Base-by-base conservation (phyloP, 2,888 invertebrate species). In the Eilema griseolum region DNA sequence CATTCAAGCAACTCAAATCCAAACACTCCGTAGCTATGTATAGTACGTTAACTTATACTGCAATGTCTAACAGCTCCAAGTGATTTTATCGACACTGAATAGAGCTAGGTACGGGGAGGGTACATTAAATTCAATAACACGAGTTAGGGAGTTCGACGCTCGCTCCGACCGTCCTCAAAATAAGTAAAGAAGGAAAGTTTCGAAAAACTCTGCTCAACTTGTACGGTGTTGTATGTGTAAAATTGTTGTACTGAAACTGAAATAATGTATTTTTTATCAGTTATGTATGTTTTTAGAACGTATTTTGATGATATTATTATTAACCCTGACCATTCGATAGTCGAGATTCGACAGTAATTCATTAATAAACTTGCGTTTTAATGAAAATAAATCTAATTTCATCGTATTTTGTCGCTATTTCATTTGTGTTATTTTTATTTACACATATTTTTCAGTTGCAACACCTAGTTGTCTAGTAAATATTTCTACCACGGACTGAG, bases 101-200 rank as follows among this genome's bases (percentile, higher is more conserved):
- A 89, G 89, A 89, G 86, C 88, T 91, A 91, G 89, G 90, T 89
- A 89, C 87, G 87, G 85, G 86, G 86, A 90, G 90, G 92, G 92
- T 93, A 94, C 92, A 94, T 94, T 94, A 94, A 94, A 95, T 94
- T 95, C 94, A 94, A 95, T 95, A 95, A 95, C 93, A 89, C 90
- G 91, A 95, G 94, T 95, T 95, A 94, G 92, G 85, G 92, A 94
- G 93, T 93, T 94, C 92, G 92, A 89, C 92, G 93, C 93, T 93
- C 93, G 91, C 93, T 88, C 87, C 93, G 93, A 92, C 93, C 93
- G 93, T 94, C 94, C 92, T 93, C 93, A 93, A 93, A 89, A 94
- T 94, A 93, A 94, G 90, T 93, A 92, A 92, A 92, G 92, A 92
- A 92, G 91, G 90, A 93, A 95, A 93, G 87, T 93, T 95, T 91